These are phyloP conservation scores for Tragelaphus buxtoni DNA, from an alignment of 2,113 vertebrate genomes.

Conservation along the genomic window DNA sequence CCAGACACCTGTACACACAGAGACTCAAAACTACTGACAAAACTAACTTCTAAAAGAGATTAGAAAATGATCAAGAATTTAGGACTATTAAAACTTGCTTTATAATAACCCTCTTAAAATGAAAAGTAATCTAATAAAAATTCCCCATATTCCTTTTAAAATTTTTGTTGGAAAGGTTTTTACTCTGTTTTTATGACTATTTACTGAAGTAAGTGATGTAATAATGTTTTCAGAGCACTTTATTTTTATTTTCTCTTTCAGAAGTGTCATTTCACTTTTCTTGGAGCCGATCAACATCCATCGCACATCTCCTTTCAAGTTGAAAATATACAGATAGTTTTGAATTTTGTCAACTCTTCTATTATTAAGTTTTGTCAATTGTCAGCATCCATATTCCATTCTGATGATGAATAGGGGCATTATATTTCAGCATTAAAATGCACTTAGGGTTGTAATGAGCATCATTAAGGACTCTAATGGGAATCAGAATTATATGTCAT, in stretches of 20 bases:
- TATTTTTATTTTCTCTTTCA: neutral
- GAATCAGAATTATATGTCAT: slow-evolving; percentile 67
- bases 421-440: slow-evolving; percentile 81
- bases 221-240: neutral
- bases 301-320: slow-evolving; percentile 16
- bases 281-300: neutral
- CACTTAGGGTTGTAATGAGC: slow-evolving; percentile 79
- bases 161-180: neutral
- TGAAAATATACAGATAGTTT: slow-evolving; percentile 63
- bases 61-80: neutral
- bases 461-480: slow-evolving; percentile 75
- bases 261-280: neutral
- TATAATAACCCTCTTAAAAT: neutral
- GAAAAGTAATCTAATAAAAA: neutral
- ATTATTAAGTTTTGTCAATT: slow-evolving; percentile 71
- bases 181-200: neutral
- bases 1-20: accelerated
- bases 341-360: slow-evolving; percentile 54
- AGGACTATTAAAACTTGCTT: neutral
- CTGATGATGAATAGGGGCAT: slow-evolving; percentile 77
- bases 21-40: neutral
- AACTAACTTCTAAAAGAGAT: neutral
- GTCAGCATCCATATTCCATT: slow-evolving; percentile 74
- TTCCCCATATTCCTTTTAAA: neutral
- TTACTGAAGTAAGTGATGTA: neutral